A percentile compares a stretch with the other conserved stretches of the same genome.
Conservation (phyloP, 2,888 invertebrate genomes). For the Linnaemya tessellans region DNA sequence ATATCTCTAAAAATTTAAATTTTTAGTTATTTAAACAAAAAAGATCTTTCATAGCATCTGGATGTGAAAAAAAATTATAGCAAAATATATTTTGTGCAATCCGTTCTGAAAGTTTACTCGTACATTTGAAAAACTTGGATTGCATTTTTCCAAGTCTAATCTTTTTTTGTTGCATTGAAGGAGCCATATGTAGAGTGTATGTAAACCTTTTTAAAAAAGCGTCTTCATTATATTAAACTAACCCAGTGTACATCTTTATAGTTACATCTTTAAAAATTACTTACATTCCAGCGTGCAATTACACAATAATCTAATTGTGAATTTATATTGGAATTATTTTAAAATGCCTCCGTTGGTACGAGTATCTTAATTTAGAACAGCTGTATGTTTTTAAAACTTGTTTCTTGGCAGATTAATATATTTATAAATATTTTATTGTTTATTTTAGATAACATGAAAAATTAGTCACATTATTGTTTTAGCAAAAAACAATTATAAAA, state of each 20-base stretch:
- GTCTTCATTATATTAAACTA: constrained; percentile 7
- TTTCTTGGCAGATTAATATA: neutral
- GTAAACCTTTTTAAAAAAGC: too few species aligned
- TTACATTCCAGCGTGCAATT: constrained; percentile 77
- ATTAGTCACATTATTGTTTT: constrained; percentile 66
- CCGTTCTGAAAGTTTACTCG: too few species aligned
- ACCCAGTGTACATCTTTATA: constrained; percentile 8
- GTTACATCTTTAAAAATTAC: constrained; percentile 71
- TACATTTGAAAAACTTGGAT: too few species aligned
- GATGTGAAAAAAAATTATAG: too few species aligned
- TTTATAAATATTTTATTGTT: constrained; percentile 10
- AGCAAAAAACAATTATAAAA: constrained; percentile 53
- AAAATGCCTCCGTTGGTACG: constrained; percentile 76
- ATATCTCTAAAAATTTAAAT: too few species aligned
- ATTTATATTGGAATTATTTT: constrained; percentile 22
- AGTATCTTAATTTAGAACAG: neutral
- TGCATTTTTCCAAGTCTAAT: too few species aligned
- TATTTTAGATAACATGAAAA: constrained; percentile 52
- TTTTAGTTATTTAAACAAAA: too few species aligned
- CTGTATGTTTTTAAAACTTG: neutral
- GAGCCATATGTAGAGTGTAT: too few species aligned
- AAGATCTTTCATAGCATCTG: too few species aligned
- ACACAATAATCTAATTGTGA: constrained; percentile 17
- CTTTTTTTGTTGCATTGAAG: too few species aligned
- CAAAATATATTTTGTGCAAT: too few species aligned